A percentile compares a stretch with the other conserved stretches of the same genome.
Evolutionary conservation across 2,113 vertebrate species (phyloP).

Genomic region (Xiphophorus hellerii): DNA sequence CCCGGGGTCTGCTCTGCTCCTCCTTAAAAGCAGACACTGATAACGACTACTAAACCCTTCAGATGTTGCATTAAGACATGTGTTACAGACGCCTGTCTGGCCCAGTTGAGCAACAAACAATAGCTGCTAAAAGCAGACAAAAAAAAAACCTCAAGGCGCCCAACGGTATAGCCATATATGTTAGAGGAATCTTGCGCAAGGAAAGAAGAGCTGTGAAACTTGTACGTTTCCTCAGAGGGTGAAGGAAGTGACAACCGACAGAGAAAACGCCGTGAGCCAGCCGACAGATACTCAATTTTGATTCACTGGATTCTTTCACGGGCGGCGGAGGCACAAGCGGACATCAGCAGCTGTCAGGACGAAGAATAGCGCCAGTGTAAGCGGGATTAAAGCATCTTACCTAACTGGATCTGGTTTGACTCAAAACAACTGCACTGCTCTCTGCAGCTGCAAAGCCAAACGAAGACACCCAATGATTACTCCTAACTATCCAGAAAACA

Average conservation of each 20-base stretch:
- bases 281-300: slow-evolving; percentile 66
- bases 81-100: not conserved
- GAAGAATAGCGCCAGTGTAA: slow-evolving; percentile 41
- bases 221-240: slow-evolving; percentile 48
- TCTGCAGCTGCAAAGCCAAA: not conserved
- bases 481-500: not conserved
- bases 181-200: slow-evolving; percentile 51
- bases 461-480: not conserved
- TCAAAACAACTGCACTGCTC: slow-evolving; percentile 11
- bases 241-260: slow-evolving; percentile 72
- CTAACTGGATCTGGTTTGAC: slow-evolving; percentile 43
- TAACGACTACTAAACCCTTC: not conserved
- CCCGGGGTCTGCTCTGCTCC: not conserved
- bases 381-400: slow-evolving; percentile 47
- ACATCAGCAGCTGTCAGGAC: slow-evolving; percentile 52
- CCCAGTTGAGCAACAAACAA: slow-evolving; percentile 2
- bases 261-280: slow-evolving; percentile 61
- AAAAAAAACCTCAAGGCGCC: slow-evolving; percentile 11
- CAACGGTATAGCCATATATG: slow-evolving; percentile 16
- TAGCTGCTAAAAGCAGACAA: slow-evolving; percentile 6
- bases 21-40: not conserved
- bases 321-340: slow-evolving; percentile 36
- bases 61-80: not conserved
- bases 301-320: slow-evolving; percentile 61
- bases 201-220: slow-evolving; percentile 66